A percentile compares a stretch with the other conserved stretches of the same genome.
phyloP scores from a whole-genome alignment of 2,113 vertebrate genomes.

The Phocoena sinus region DNA sequence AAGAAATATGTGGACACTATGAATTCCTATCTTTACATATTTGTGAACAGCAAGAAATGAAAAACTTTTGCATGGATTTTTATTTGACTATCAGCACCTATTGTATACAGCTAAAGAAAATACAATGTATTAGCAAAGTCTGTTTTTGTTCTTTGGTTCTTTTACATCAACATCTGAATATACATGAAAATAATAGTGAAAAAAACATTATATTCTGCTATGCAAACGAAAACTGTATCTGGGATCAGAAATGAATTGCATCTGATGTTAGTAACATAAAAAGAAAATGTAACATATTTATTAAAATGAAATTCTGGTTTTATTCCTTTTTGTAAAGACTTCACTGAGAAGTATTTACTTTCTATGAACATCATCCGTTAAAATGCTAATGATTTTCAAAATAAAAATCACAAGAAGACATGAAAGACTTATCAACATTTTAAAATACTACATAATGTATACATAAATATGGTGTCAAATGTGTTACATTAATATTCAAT shows the following conservation, averaged over 20 bases:
- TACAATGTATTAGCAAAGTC: not conserved
- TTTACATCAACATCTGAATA: not conserved
- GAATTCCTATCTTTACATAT: not conserved
- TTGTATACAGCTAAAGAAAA: not conserved
- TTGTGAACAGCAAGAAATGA: slow-evolving; percentile 6
- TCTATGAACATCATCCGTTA: not conserved
- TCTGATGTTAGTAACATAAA: not conserved
- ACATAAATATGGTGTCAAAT: not conserved
- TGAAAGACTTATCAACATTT: slow-evolving; percentile 30
- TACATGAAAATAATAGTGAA: slow-evolving; percentile 37
- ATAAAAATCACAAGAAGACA: accelerated
- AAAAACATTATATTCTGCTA: not conserved
- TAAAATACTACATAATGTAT: not conserved
- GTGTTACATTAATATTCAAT: slow-evolving; percentile 3
- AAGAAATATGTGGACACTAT: not conserved
- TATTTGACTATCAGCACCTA: not conserved
- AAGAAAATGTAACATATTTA: slow-evolving; percentile 1
- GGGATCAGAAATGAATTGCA: slow-evolving; percentile 20
- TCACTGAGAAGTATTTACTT: not conserved
- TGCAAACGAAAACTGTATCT: not conserved
- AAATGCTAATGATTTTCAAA: not conserved
- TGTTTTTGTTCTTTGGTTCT: slow-evolving; percentile 4
- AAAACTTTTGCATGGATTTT: not conserved
- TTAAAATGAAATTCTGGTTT: slow-evolving; percentile 25
- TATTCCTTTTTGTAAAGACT: slow-evolving; percentile 1